phyloP scores from a whole-genome alignment of 1,140 invertebrate genomes.

The Euwallacea similis region DNA sequence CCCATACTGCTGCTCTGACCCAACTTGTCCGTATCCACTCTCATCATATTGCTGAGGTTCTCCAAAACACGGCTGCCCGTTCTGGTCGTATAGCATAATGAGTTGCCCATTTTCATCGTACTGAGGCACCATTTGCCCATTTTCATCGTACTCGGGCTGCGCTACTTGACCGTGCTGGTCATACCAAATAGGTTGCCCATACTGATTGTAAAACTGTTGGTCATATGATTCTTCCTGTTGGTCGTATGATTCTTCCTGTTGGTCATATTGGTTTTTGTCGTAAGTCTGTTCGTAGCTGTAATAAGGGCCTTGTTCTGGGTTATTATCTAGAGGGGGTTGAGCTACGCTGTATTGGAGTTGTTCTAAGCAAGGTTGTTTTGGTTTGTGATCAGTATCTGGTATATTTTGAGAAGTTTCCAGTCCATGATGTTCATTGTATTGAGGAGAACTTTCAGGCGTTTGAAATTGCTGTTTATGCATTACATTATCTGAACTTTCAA shows the following conservation, averaged over 20 bases:
- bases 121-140: conserved; percentile 38
- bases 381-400: too few relatives aligned
- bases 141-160: conserved; percentile 41
- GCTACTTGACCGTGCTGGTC: conserved; percentile 16
- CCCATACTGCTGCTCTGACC: not conserved
- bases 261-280: conserved; percentile 5
- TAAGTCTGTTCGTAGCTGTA: not conserved
- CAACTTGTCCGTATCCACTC: conserved; percentile 23
- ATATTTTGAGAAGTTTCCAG: too few relatives aligned
- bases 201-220: conserved; percentile 18
- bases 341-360: too few relatives aligned
- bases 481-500: too few relatives aligned
- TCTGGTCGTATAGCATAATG: conserved; percentile 34
- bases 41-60: conserved; percentile 42
- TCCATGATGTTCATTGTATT: too few relatives aligned
- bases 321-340: too few relatives aligned
- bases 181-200: conserved; percentile 21
- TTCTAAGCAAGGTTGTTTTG: too few relatives aligned
- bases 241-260: conserved; percentile 18
- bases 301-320: too few relatives aligned
- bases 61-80: conserved; percentile 23
- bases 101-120: conserved; percentile 45
- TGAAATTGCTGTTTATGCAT: too few relatives aligned
- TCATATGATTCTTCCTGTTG: conserved; percentile 11
- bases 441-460: too few relatives aligned